phyloP scores from a whole-genome alignment of 2,797 vertebrate species.

The Anguilla marmorata region DNA sequence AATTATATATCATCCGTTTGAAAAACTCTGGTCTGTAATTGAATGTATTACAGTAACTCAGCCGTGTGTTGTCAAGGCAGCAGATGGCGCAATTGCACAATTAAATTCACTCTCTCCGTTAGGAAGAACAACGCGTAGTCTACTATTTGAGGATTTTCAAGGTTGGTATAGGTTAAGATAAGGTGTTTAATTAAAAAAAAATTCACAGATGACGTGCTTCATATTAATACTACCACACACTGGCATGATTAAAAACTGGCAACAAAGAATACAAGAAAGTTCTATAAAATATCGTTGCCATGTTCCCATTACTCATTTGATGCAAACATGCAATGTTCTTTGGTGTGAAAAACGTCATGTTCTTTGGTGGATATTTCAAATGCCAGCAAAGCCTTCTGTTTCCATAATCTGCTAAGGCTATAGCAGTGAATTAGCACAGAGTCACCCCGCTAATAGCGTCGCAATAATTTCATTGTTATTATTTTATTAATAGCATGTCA shows the following conservation, averaged over 20 bases:
- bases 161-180: slow-evolving; percentile 12
- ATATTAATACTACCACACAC: neutral
- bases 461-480: neutral
- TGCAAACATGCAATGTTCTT: neutral
- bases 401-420: neutral
- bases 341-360: neutral
- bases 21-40: neutral
- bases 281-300: neutral
- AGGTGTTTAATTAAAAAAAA: neutral
- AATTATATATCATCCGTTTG: too few relatives aligned
- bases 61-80: neutral
- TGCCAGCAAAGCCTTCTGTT: neutral
- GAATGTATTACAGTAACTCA: neutral
- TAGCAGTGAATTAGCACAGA: neutral
- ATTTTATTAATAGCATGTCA: neutral
- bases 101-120: neutral
- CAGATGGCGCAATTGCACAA: slow-evolving; percentile 30
- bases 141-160: neutral
- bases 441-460: neutral
- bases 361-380: neutral
- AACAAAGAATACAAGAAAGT: neutral
- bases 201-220: neutral
- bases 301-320: neutral
- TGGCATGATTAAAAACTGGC: neutral
- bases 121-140: neutral